Percentiles rank a stretch among this genome's conserved stretches.
These are phyloP conservation scores for Dicranocentrus wangi DNA, from an alignment of 2,888 invertebrate genomes.

Conservation along the genomic window DNA sequence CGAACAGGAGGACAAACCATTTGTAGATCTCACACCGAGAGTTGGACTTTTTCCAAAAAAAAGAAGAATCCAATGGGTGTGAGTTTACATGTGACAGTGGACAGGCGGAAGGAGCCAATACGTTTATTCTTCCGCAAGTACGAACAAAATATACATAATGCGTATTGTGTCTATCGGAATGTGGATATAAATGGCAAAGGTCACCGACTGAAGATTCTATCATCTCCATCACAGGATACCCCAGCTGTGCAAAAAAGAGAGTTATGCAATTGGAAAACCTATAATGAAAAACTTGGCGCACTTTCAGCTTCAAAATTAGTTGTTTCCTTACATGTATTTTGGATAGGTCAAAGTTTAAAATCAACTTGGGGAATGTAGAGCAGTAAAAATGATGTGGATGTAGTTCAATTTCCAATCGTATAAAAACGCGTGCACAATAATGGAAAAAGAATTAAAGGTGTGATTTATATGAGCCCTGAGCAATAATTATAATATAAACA, in stretches of 20 bases:
- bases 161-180: no score
- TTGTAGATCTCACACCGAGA: constrained; percentile 49
- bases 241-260: not conserved
- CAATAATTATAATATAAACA: constrained; percentile 5
- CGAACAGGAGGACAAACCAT: no score
- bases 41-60: constrained; percentile 64
- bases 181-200: constrained; percentile 61
- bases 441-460: no score
- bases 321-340: constrained; percentile 1
- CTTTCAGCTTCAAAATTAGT: constrained; percentile 42
- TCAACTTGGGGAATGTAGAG: constrained; percentile 20
- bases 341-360: constrained; percentile 52
- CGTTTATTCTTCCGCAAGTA: constrained; percentile 50
- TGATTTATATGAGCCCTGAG: constrained; percentile 6
- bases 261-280: not conserved
- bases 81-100: constrained; percentile 24
- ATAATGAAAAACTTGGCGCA: not conserved
- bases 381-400: constrained; percentile 5
- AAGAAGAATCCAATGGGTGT: constrained; percentile 56
- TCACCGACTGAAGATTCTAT: constrained; percentile 39
- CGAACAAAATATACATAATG: constrained; percentile 32
- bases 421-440: no score
- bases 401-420: no score
- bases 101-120: constrained; percentile 31
- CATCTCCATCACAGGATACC: constrained; percentile 36